phyloP scores from a whole-genome alignment of 2,888 invertebrate species.

The Lutraria lutraria region DNA sequence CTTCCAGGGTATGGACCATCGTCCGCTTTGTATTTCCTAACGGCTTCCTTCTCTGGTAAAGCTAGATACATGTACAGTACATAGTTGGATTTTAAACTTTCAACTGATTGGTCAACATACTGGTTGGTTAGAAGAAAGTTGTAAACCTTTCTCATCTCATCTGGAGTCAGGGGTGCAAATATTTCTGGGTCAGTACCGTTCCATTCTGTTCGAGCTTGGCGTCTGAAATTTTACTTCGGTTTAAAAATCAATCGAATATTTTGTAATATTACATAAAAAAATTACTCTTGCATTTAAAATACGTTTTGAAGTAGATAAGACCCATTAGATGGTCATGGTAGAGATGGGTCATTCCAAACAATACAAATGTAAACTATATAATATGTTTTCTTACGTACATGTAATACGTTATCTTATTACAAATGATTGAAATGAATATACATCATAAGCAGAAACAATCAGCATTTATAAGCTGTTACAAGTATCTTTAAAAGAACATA shows the following conservation, averaged over 20 bases:
- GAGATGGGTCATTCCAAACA: too few relatives aligned
- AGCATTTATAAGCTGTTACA: too few relatives aligned
- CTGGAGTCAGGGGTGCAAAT: conserved; percentile 59
- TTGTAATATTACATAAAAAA: too few relatives aligned
- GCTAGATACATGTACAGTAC: conserved; percentile 46
- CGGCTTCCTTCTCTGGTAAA: conserved; percentile 60
- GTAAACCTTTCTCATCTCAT: conserved; percentile 56
- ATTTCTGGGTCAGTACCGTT: conserved; percentile 56
- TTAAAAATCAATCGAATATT: background rate
- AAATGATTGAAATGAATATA: too few relatives aligned
- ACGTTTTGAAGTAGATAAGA: too few relatives aligned
- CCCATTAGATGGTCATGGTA: too few relatives aligned
- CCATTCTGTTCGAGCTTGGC: conserved; percentile 43
- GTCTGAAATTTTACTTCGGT: conserved; percentile 13
- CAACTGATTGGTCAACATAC: conserved; percentile 30
- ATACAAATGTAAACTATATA: too few relatives aligned
- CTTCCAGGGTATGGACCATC: conserved; percentile 54
- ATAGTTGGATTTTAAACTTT: conserved; percentile 50
- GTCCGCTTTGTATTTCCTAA: conserved; percentile 43
- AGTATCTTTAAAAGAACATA: too few relatives aligned
- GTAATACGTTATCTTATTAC: too few relatives aligned
- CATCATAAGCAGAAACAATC: too few relatives aligned
- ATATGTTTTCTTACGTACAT: too few relatives aligned
- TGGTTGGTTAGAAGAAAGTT: conserved; percentile 48
- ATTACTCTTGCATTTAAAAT: too few relatives aligned